phyloP scores from a whole-genome alignment of 2,888 invertebrate species.

The Caenorhabditis sp. region DNA sequence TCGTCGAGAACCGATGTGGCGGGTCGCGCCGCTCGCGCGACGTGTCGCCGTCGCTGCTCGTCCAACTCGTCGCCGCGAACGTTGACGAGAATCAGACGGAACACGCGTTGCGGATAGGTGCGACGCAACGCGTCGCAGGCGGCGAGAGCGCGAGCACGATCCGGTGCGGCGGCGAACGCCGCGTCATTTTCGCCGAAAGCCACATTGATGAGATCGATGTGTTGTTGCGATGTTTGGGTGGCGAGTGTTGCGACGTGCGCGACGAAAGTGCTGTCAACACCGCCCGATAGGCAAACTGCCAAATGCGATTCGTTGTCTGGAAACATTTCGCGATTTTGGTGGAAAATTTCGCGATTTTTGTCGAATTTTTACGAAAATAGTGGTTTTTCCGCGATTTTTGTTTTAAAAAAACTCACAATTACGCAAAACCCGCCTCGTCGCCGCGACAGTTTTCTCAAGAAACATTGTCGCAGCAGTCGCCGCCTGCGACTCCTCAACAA shows the following conservation, averaged over 20 bases:
- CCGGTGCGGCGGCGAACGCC: slow-evolving; percentile 45
- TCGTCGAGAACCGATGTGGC: slow-evolving; percentile 89
- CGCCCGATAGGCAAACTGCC: slow-evolving; percentile 91
- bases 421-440: slow-evolving; percentile 19
- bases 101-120: slow-evolving; percentile 80
- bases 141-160: slow-evolving; percentile 62
- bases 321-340: too few species aligned
- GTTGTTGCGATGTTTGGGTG: slow-evolving; percentile 70
- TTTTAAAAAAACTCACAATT: too few species aligned
- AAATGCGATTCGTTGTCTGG: too few species aligned
- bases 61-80: slow-evolving; percentile 57
- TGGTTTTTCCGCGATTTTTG: too few species aligned
- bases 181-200: slow-evolving; percentile 52
- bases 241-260: slow-evolving; percentile 78
- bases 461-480: slow-evolving; percentile 1
- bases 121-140: slow-evolving; percentile 79
- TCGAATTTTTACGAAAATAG: too few species aligned
- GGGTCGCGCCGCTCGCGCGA: slow-evolving; percentile 74
- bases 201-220: slow-evolving; percentile 57
- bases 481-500: neutral
- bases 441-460: slow-evolving; percentile 7
- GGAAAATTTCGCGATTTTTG: too few species aligned
- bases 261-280: slow-evolving; percentile 91
- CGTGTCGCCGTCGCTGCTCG: slow-evolving; percentile 20
- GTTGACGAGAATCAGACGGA: slow-evolving; percentile 62